phyloP scores from a whole-genome alignment of 92 coral and sea anemone species.

The Anthopleura xanthogrammica region DNA sequence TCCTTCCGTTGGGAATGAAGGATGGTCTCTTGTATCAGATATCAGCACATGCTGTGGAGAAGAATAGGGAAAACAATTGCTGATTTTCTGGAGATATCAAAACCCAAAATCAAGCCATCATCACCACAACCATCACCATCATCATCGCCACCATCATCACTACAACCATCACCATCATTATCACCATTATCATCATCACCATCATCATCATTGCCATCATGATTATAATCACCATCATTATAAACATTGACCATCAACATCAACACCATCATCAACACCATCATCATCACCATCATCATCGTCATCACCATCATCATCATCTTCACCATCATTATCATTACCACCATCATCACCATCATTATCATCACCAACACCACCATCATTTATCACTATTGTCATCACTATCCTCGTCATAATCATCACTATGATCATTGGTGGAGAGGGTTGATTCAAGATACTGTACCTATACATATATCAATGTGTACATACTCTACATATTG shows the following conservation, averaged over 20 bases:
- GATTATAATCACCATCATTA: neutral
- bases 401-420: neutral
- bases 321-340: neutral
- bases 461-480: too few relatives aligned
- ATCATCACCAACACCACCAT: neutral
- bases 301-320: neutral
- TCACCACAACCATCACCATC: neutral
- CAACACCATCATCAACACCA: too few relatives aligned
- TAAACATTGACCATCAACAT: neutral
- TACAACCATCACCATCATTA: neutral
- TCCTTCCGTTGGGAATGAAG: constrained; percentile 79
- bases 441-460: too few relatives aligned
- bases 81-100: neutral
- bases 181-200: neutral
- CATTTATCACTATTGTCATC: neutral
- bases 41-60: constrained; percentile 66
- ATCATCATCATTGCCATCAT: neutral
- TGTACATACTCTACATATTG: neutral
- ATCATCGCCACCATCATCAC: neutral
- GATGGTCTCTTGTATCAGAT: constrained; percentile 67
- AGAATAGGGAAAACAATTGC: neutral
- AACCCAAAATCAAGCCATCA: neutral
- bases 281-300: neutral
- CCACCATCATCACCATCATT: neutral
- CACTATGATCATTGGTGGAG: too few relatives aligned